Conservation (phyloP, 2,888 invertebrate genomes). For the Agrotis segetum region DNA sequence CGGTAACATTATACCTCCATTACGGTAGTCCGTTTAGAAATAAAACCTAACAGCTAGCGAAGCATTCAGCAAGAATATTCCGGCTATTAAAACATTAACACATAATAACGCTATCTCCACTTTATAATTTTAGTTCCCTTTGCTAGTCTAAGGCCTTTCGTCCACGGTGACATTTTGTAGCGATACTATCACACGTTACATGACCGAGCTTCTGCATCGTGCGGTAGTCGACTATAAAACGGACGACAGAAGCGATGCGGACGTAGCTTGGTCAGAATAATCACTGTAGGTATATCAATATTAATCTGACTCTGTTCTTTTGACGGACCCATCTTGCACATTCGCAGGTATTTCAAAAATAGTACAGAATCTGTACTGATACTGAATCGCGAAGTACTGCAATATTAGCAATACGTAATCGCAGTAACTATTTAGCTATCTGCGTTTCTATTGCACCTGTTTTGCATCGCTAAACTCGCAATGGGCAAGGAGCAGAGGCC, state of each 20-base stretch:
- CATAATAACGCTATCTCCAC: slow-evolving; percentile 48
- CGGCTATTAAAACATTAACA: slow-evolving; percentile 39
- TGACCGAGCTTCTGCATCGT: not conserved
- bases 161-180: not conserved
- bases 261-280: not conserved
- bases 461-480: too few species aligned
- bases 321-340: too few species aligned
- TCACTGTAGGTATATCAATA: not conserved
- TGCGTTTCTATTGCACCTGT: too few species aligned
- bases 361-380: too few species aligned
- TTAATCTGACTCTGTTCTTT: too few species aligned
- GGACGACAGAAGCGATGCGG: not conserved
- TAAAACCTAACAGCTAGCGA: slow-evolving; percentile 36
- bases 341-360: too few species aligned
- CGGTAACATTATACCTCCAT: not conserved
- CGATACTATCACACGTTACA: not conserved
- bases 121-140: slow-evolving; percentile 47
- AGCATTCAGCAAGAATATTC: slow-evolving; percentile 28
- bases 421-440: too few species aligned
- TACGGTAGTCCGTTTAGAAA: slow-evolving; percentile 25
- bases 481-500: too few species aligned
- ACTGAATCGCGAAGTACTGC: too few species aligned
- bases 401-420: too few species aligned
- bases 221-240: too few species aligned
- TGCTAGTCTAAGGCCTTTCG: not conserved